A percentile compares a stretch with the other conserved stretches of the same genome.
These are phyloP conservation scores for Acanthochromis polyacanthus DNA, from an alignment of 2,113 vertebrate species.

Conservation along the genomic window DNA sequence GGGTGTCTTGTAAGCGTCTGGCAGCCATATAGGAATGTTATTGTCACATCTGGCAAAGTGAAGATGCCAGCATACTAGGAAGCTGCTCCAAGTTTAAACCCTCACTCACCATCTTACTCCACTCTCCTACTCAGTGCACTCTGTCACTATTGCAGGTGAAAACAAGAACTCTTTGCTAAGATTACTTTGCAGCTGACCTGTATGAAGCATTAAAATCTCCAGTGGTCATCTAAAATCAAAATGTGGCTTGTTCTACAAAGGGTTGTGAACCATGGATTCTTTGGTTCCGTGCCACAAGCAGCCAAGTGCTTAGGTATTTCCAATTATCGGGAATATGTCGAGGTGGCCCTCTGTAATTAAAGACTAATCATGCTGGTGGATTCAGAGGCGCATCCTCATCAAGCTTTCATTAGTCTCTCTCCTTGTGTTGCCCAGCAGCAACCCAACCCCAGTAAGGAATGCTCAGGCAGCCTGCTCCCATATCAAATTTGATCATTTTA, in stretches of 20 bases:
- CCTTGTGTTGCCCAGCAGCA: conserved; percentile 62
- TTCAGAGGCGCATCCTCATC: conserved; percentile 81
- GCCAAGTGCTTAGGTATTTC: conserved; percentile 78
- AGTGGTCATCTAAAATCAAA: conserved; percentile 3
- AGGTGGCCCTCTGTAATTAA: conserved; percentile 81
- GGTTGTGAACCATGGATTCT: conserved; percentile 39
- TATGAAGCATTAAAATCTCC: conserved; percentile 1
- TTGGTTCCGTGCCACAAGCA: conserved; percentile 60
- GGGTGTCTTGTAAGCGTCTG: conserved; percentile 76
- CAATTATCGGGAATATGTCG: conserved; percentile 84
- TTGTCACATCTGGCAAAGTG: conserved; percentile 77
- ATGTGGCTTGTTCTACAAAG: background rate
- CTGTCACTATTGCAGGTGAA: conserved; percentile 22
- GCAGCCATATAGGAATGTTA: conserved; percentile 70
- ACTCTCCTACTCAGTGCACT: conserved; percentile 29
- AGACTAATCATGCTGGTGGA: conserved; percentile 80
- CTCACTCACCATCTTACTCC: conserved; percentile 42
- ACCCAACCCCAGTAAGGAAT: conserved; percentile 33
- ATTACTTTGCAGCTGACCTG: conserved; percentile 35
- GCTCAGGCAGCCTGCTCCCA: conserved; percentile 18
- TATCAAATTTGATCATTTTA: conserved; percentile 11
- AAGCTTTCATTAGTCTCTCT: conserved; percentile 76
- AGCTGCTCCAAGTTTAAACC: conserved; percentile 67
- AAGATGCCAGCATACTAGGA: conserved; percentile 58
- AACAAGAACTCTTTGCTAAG: conserved; percentile 20